These are phyloP conservation scores for Typhlomys cinereus DNA, from an alignment of 2,113 vertebrate genomes.

Conservation along the genomic window DNA sequence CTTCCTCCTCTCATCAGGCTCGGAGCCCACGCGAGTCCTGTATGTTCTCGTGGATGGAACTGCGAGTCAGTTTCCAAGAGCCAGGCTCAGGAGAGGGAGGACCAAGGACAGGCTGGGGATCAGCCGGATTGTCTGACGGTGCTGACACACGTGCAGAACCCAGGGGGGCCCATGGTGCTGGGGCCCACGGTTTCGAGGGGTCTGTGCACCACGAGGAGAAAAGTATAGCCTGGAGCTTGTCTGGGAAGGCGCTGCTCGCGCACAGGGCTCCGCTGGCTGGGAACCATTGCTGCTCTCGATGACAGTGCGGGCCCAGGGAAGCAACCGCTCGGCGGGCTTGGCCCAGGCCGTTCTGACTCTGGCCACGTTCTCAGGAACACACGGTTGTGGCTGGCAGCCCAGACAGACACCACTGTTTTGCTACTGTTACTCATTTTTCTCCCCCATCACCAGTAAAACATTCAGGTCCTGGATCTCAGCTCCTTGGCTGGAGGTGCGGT, in stretches of 20 bases:
- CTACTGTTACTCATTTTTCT: constrained; percentile 25
- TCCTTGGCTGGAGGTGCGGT: background rate
- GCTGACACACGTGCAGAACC: background rate
- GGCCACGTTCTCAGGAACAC: background rate
- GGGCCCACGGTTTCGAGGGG: background rate
- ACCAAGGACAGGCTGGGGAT: background rate
- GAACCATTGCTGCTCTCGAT: background rate
- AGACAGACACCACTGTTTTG: constrained; percentile 26
- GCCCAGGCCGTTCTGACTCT: background rate
- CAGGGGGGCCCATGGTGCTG: background rate
- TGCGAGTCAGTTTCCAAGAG: background rate
- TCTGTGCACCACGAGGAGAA: background rate
- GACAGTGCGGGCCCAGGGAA: background rate
- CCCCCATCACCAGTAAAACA: background rate
- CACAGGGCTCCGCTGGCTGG: background rate
- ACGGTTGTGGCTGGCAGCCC: constrained; percentile 12
- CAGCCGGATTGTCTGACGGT: background rate
- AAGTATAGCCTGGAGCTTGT: background rate
- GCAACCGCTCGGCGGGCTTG: background rate
- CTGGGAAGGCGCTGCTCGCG: background rate
- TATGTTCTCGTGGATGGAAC: background rate
- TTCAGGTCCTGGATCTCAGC: constrained; percentile 34
- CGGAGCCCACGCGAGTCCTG: background rate
- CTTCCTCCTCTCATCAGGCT: background rate
- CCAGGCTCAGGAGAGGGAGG: background rate